Conservation (phyloP, 2,888 invertebrate genomes). For the Tinea pellionella region DNA sequence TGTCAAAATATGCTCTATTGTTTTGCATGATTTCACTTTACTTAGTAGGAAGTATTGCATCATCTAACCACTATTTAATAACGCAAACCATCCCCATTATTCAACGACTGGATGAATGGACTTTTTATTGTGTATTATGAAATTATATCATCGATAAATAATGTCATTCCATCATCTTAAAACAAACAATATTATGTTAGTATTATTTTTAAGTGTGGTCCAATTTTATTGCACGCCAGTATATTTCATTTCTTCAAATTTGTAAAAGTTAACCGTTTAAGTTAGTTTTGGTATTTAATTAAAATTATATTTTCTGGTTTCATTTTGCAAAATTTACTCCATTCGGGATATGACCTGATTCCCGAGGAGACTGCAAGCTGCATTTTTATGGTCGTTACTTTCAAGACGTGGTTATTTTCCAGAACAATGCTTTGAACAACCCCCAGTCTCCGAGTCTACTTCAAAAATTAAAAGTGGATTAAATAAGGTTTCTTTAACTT, state of each 20-base stretch:
- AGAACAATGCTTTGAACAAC: conserved; percentile 27
- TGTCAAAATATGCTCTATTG: too few relatives aligned
- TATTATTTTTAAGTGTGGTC: too few relatives aligned
- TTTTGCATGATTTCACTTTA: too few relatives aligned
- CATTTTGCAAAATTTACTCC: conserved; percentile 32
- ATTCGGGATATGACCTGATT: conserved; percentile 29
- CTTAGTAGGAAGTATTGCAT: too few relatives aligned
- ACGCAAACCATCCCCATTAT: too few relatives aligned
- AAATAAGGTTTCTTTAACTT: conserved; percentile 4
- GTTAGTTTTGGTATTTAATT: conserved; percentile 10
- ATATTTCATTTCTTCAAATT: background rate
- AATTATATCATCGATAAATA: too few relatives aligned
- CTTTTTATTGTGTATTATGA: too few relatives aligned
- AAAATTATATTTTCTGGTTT: conserved; percentile 22
- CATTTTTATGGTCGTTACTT: conserved; percentile 38
- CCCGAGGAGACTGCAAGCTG: conserved; percentile 23
- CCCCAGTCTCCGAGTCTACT: conserved; percentile 4
- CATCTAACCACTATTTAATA: too few relatives aligned
- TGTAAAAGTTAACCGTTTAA: background rate
- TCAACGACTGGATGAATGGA: too few relatives aligned
- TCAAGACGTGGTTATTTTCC: conserved; percentile 37
- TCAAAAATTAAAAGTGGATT: conserved; percentile 3
- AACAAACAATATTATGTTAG: too few relatives aligned
- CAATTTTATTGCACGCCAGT: too few relatives aligned
- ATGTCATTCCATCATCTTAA: too few relatives aligned